Evolutionary conservation across 2,797 vertebrate species (phyloP).

Genomic region (Anguilla obscura): DNA sequence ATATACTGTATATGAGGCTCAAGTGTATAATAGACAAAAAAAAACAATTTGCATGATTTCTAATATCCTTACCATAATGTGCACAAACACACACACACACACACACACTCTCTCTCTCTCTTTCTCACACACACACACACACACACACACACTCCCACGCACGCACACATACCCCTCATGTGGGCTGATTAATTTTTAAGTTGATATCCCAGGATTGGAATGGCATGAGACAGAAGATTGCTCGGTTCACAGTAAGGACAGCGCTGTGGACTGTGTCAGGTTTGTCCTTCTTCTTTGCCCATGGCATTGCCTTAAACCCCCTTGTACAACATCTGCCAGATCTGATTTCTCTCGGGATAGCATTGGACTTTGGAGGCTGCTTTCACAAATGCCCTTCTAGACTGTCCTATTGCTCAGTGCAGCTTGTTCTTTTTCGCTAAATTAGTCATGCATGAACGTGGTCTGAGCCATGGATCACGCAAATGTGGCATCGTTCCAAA

Average conservation of each 20-base stretch:
- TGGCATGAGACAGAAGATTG: background rate
- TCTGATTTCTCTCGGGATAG: background rate
- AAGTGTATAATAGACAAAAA: no score
- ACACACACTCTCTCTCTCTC: no score
- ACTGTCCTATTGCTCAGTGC: background rate
- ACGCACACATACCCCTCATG: background rate
- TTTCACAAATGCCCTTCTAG: background rate
- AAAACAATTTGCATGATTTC: no score
- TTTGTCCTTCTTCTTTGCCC: background rate
- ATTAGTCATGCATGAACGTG: background rate
- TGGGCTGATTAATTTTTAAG: background rate
- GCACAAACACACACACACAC: background rate
- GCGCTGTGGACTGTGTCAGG: background rate
- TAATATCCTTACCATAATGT: background rate
- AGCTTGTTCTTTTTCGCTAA: background rate
- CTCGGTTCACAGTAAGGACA: background rate
- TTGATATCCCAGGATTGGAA: background rate
- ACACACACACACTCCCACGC: background rate
- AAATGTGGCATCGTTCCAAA: background rate
- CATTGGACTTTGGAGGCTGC: background rate
- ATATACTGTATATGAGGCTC: background rate
- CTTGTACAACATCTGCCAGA: constrained; percentile 12
- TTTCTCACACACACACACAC: no score
- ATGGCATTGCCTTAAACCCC: background rate
- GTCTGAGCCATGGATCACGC: background rate